Evolutionary conservation across 2,797 vertebrate species (phyloP).

Genomic region (Mico argentatus): DNA sequence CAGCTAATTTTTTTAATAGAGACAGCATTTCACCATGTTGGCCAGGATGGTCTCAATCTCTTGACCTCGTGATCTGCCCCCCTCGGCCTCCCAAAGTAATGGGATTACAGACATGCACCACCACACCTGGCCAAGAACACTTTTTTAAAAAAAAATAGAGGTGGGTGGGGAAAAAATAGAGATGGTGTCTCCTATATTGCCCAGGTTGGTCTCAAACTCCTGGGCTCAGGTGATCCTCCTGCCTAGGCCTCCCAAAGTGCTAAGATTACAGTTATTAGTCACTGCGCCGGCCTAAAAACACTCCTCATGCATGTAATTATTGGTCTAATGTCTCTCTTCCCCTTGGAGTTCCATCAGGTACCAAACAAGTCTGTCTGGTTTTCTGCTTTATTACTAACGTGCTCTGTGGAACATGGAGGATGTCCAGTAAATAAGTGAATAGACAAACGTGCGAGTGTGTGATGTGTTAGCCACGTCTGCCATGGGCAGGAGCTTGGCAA

Average conservation of each 20-base stretch:
- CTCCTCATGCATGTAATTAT: not conserved
- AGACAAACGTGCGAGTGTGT: not conserved
- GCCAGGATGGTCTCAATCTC: too few relatives aligned
- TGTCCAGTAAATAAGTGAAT: not conserved
- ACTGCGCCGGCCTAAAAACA: not conserved
- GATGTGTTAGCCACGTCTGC: not conserved
- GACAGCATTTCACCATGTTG: too few relatives aligned
- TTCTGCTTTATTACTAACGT: constrained; percentile 44
- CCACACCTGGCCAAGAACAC: too few relatives aligned
- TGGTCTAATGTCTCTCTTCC: constrained; percentile 56
- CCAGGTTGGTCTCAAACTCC: not conserved
- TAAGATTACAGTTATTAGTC: not conserved
- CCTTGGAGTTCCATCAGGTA: constrained; percentile 27
- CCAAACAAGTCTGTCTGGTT: constrained; percentile 66
- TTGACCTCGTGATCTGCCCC: too few relatives aligned
- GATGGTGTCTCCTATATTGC: not conserved
- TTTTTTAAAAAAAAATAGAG: too few relatives aligned
- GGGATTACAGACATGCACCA: too few relatives aligned
- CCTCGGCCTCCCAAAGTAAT: too few relatives aligned
- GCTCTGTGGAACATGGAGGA: not conserved
- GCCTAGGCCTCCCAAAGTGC: not conserved
- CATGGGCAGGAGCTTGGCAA: not conserved
- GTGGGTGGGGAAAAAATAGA: too few relatives aligned
- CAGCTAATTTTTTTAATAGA: too few relatives aligned
- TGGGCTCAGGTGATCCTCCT: not conserved